These are phyloP conservation scores for Hirtodrosophila histrioides DNA, from an alignment of 2,888 invertebrate genomes.

Conservation along the genomic window DNA sequence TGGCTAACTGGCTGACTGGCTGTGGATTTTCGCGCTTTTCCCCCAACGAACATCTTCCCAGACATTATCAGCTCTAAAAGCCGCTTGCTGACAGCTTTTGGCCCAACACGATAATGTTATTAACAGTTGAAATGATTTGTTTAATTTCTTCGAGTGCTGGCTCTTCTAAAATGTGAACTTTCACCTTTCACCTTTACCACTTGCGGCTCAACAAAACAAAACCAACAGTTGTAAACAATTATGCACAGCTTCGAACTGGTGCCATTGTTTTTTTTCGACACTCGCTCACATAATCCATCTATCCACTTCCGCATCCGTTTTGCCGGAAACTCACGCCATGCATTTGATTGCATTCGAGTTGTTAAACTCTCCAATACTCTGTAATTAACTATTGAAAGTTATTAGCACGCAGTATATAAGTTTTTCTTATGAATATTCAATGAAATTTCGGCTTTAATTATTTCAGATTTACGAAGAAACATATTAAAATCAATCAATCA, in stretches of 20 bases:
- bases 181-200: constrained; percentile 30
- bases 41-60: background rate
- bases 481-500: too few relatives aligned
- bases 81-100: constrained; percentile 15
- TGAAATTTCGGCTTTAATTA: too few relatives aligned
- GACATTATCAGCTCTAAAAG: constrained; percentile 13
- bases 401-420: background rate
- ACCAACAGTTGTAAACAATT: constrained; percentile 47
- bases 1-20: background rate
- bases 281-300: constrained; percentile 3
- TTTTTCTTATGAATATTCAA: too few relatives aligned
- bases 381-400: background rate
- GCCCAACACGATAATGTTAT: constrained; percentile 10
- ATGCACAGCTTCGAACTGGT: constrained; percentile 31
- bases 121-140: constrained; percentile 23
- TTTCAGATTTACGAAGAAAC: too few relatives aligned
- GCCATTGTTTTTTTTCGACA: constrained; percentile 33
- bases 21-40: constrained; percentile 18
- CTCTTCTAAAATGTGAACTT: constrained; percentile 10
- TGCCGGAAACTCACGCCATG: constrained; percentile 29
- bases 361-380: constrained; percentile 26
- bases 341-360: constrained; percentile 15
- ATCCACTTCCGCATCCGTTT: constrained; percentile 43
- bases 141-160: constrained; percentile 27
- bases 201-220: constrained; percentile 17